Evolutionary conservation across 2,797 vertebrate species (phyloP).

Genomic region (Alouatta caraya): DNA sequence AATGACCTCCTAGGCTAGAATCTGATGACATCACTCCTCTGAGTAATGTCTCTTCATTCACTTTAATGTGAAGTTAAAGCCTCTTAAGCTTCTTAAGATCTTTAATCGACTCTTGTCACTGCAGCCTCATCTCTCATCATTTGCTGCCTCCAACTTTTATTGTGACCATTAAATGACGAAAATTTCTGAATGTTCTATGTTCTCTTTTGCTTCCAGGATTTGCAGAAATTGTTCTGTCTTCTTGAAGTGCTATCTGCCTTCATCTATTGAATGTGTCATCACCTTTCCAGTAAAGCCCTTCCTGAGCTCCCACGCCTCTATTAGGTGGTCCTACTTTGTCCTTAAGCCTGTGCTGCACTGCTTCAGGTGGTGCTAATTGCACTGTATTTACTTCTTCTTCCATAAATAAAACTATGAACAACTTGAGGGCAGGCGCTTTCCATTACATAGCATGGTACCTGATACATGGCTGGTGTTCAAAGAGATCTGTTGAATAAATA

Average conservation of each 20-base stretch:
- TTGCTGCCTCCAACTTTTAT: background rate
- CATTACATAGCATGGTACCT: background rate
- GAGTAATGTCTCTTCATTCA: background rate
- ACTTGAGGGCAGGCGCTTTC: background rate
- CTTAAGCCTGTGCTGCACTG: background rate
- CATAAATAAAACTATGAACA: background rate
- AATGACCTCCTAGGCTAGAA: background rate
- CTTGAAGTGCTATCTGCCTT: background rate
- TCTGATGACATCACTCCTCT: background rate
- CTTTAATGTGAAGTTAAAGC: background rate
- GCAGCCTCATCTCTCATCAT: background rate
- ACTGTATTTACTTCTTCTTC: background rate
- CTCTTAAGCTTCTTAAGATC: background rate
- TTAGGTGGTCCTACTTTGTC: background rate
- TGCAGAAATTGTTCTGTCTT: background rate
- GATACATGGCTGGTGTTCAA: background rate
- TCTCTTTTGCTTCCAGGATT: conserved; percentile 2
- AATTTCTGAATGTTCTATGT: background rate
- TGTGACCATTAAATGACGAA: background rate
- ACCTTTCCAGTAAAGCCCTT: background rate
- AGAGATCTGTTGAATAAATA: background rate
- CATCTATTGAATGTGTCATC: background rate
- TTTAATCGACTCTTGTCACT: background rate
- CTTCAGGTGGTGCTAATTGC: background rate
- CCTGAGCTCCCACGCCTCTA: background rate